Evolutionary conservation across 2,113 vertebrate species (phyloP).

Genomic region (Murina feae): DNA sequence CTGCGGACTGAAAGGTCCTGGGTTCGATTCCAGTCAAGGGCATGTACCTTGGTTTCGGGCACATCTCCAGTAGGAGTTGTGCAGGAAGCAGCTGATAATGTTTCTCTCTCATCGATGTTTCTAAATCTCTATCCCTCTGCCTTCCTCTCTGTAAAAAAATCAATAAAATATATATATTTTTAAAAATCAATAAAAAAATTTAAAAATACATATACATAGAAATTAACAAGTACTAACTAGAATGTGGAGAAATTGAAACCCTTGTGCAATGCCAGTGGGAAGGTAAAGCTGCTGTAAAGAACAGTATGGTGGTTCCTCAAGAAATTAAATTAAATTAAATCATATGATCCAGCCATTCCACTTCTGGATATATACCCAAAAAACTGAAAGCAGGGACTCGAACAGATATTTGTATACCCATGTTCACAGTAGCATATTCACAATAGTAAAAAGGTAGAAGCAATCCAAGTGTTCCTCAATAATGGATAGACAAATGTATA

Average conservation of each 20-base stretch:
- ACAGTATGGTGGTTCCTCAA: not conserved
- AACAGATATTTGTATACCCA: not conserved
- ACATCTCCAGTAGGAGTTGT: no score
- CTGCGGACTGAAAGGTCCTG: no score
- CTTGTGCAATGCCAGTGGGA: not conserved
- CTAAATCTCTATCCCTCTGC: no score
- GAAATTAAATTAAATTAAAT: conserved; percentile 3
- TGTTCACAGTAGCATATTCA: not conserved
- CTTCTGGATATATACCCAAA: not conserved
- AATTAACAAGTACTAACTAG: not conserved
- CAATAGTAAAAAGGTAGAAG: not conserved
- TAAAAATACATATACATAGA: not conserved
- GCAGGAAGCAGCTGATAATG: no score
- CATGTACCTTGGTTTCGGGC: no score
- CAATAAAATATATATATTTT: no score
- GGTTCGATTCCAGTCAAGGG: no score
- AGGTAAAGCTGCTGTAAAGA: not conserved
- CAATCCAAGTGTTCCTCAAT: not conserved
- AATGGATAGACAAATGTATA: not conserved
- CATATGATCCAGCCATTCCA: not conserved
- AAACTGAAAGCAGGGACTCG: not conserved
- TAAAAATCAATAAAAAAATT: no score
- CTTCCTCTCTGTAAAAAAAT: no score
- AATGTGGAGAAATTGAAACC: not conserved
- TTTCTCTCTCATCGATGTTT: no score